Conservation (phyloP, 2,113 vertebrate species). For the Anguilla japonica region DNA sequence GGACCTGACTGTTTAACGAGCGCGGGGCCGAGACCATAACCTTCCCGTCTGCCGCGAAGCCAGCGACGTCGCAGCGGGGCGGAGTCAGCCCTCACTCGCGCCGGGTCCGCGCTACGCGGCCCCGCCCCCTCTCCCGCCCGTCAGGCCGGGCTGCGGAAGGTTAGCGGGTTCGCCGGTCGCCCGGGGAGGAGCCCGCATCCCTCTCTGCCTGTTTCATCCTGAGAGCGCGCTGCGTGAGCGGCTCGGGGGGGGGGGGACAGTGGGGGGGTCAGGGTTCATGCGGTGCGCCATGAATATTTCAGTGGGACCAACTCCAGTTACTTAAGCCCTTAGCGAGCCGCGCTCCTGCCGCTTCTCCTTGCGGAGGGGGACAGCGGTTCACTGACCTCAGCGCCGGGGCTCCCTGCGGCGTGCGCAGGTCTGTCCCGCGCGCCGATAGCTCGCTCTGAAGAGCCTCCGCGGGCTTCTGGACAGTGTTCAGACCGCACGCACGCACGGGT, state of each 20-base stretch:
- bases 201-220: conserved; percentile 12
- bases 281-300: conserved; percentile 47
- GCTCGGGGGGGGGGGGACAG: not conserved
- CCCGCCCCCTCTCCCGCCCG: not conserved
- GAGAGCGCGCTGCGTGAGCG: not conserved
- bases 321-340: conserved; percentile 48
- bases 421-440: not conserved
- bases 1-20: not conserved
- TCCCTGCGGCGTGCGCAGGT: not conserved
- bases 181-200: conserved; percentile 2
- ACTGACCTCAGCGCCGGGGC: not conserved
- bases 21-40: not conserved
- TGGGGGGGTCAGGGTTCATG: not conserved
- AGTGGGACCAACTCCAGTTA: conserved; percentile 42
- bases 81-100: not conserved
- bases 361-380: not conserved
- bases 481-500: too few relatives aligned
- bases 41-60: not conserved
- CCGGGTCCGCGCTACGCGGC: not conserved
- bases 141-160: not conserved
- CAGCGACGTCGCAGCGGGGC: not conserved
- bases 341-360: conserved; percentile 14
- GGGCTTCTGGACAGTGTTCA: not conserved
- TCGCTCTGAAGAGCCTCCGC: not conserved
- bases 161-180: not conserved